A percentile compares a stretch with the other conserved stretches of the same genome.
Conservation (phyloP, 2,888 invertebrate species). For the Rapana venosa region DNA sequence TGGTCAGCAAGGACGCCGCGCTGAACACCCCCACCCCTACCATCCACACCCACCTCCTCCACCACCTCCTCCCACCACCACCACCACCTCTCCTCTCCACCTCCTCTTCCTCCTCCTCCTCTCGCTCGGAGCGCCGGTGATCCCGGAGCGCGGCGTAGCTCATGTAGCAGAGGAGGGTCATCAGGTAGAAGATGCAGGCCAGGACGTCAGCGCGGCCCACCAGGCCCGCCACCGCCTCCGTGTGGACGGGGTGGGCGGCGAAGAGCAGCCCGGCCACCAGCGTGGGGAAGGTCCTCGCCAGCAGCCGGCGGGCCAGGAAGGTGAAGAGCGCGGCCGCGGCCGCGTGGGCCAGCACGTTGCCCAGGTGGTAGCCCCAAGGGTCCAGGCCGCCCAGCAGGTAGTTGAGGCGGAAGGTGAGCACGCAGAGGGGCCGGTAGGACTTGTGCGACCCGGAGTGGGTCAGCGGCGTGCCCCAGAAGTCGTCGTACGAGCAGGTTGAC, state of each 20-base stretch:
- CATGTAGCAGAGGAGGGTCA: conserved; percentile 91
- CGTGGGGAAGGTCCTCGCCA: conserved; percentile 80
- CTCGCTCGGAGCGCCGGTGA: conserved; percentile 28
- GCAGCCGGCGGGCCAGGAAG: conserved; percentile 83
- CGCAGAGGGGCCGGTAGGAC: conserved; percentile 95
- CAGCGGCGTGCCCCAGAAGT: conserved; percentile 98
- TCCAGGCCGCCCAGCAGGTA: conserved; percentile 83
- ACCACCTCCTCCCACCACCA: conserved; percentile 81
- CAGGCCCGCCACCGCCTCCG: conserved; percentile 92
- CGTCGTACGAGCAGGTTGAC: conserved; percentile 90
- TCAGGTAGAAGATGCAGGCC: conserved; percentile 92
- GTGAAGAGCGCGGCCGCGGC: conserved; percentile 91
- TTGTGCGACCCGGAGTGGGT: conserved; percentile 96
- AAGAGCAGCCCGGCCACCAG: conserved; percentile 90
- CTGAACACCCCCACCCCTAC: conserved; percentile 84
- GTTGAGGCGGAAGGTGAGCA: conserved; percentile 92
- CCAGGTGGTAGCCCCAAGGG: conserved; percentile 87
- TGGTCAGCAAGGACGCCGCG: conserved; percentile 91
- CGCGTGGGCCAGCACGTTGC: conserved; percentile 91
- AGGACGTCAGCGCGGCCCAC: conserved; percentile 97
- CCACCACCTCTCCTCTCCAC: conserved; percentile 80
- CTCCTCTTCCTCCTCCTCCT: conserved; percentile 35
- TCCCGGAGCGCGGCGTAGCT: conserved; percentile 68
- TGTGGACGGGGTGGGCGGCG: conserved; percentile 96
- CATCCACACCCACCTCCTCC: conserved; percentile 79